Evolutionary conservation across 2,888 invertebrate species (phyloP).

Genomic region (Pachliopta kotzebuea): DNA sequence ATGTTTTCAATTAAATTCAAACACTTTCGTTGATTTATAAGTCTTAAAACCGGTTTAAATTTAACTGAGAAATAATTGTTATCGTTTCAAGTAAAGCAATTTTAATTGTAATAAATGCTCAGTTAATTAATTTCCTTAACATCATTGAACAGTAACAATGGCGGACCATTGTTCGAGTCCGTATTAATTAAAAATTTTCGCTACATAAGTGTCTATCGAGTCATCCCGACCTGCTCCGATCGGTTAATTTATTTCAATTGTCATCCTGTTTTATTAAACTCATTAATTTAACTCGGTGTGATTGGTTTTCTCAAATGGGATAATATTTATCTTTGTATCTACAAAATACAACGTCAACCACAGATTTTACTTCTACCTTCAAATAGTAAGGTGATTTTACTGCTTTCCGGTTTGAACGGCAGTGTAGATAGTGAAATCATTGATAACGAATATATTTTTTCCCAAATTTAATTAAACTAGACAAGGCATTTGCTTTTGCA

Average conservation of each 20-base stretch:
- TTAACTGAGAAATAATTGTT: background rate
- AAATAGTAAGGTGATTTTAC: no score
- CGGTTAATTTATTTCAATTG: slow-evolving; percentile 24
- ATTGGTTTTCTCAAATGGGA: background rate
- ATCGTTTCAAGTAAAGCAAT: slow-evolving; percentile 3
- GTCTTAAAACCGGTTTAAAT: background rate
- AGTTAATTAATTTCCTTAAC: slow-evolving; percentile 18
- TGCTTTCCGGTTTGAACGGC: no score
- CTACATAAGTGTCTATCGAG: slow-evolving; percentile 22
- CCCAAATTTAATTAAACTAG: no score
- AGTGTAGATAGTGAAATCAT: no score
- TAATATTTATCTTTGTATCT: background rate
- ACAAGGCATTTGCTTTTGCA: no score
- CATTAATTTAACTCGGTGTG: slow-evolving; percentile 8
- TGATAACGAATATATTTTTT: no score
- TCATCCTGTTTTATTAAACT: slow-evolving; percentile 16
- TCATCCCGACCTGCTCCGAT: slow-evolving; percentile 12
- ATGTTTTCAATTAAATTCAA: background rate
- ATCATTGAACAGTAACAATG: slow-evolving; percentile 20
- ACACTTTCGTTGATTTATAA: background rate
- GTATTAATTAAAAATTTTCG: slow-evolving; percentile 24
- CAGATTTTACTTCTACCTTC: no score
- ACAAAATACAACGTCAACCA: background rate
- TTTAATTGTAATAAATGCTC: slow-evolving; percentile 18
- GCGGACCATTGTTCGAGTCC: slow-evolving; percentile 17